Evolutionary conservation across 1,140 invertebrate species (phyloP).

Genomic region (Goniozus legneri): DNA sequence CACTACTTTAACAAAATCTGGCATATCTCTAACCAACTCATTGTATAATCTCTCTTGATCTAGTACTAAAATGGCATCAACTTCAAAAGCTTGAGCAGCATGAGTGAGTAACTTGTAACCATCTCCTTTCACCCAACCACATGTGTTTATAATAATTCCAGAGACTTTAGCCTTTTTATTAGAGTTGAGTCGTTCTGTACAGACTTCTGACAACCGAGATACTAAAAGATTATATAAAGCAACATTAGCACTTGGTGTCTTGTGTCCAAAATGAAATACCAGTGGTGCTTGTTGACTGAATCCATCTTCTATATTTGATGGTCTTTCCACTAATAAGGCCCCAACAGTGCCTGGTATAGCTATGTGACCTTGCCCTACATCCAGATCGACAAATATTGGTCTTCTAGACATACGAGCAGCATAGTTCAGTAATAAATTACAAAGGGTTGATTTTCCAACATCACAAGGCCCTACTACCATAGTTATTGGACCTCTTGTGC

Average conservation of each 20-base stretch:
- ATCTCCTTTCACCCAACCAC: slow-evolving; percentile 92
- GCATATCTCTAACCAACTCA: slow-evolving; percentile 90
- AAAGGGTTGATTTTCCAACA: slow-evolving; percentile 94
- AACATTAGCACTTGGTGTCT: slow-evolving; percentile 71
- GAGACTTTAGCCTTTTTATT: slow-evolving; percentile 85
- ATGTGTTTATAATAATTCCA: slow-evolving; percentile 97
- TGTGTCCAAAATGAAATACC: slow-evolving; percentile 93
- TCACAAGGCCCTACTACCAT: slow-evolving; percentile 93
- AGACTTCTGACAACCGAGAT: slow-evolving; percentile 79
- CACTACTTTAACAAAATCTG: slow-evolving; percentile 88
- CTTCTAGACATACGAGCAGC: slow-evolving; percentile 80
- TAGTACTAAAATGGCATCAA: slow-evolving; percentile 91
- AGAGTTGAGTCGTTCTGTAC: slow-evolving; percentile 78
- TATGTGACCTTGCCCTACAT: slow-evolving; percentile 93
- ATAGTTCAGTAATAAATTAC: slow-evolving; percentile 89
- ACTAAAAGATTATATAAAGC: slow-evolving; percentile 85
- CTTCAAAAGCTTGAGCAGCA: slow-evolving; percentile 90
- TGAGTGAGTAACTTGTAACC: slow-evolving; percentile 83
- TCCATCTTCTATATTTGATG: slow-evolving; percentile 88
- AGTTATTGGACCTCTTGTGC: slow-evolving; percentile 72
- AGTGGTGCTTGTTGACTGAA: slow-evolving; percentile 88
- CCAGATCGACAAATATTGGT: slow-evolving; percentile 92
- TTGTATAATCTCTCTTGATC: slow-evolving; percentile 96
- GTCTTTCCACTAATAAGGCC: slow-evolving; percentile 84
- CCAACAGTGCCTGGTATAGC: slow-evolving; percentile 90